Evolutionary conservation across 2,797 vertebrate genomes (phyloP).

Genomic region (Ateles fusciceps): DNA sequence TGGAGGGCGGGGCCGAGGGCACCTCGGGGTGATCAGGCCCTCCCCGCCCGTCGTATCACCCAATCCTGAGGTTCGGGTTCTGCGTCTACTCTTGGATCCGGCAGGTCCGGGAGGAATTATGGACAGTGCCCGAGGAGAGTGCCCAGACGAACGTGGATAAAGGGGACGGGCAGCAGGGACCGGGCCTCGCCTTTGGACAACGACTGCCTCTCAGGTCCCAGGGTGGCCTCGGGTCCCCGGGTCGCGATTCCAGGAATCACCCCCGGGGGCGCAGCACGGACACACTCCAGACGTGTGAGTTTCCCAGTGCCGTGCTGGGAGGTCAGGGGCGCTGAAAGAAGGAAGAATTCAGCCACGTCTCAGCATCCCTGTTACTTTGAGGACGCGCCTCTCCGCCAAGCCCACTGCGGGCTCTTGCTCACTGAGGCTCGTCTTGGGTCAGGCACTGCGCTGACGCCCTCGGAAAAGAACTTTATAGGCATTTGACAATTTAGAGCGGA

Average conservation of each 20-base stretch:
- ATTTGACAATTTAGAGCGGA: background rate
- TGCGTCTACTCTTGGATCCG: background rate
- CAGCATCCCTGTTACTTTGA: background rate
- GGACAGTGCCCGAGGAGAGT: background rate
- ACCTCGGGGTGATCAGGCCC: background rate
- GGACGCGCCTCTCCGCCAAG: accelerated
- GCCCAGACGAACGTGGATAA: background rate
- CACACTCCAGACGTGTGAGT: background rate
- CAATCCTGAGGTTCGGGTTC: background rate
- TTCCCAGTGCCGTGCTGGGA: background rate
- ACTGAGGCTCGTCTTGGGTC: background rate
- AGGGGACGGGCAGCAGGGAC: background rate
- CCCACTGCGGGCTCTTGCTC: background rate
- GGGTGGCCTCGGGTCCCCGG: background rate
- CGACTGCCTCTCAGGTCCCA: background rate
- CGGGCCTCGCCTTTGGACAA: too few relatives aligned
- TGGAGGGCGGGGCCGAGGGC: background rate
- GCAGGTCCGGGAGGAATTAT: too few relatives aligned
- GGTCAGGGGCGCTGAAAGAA: background rate
- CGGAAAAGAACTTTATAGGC: background rate
- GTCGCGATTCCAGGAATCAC: background rate
- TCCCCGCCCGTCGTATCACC: accelerated
- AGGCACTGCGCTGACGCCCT: background rate
- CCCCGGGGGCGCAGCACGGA: too few relatives aligned
- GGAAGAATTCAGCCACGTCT: background rate